These are phyloP conservation scores for Hippocampus comes DNA, from an alignment of 2,113 vertebrate genomes.

Conservation along the genomic window DNA sequence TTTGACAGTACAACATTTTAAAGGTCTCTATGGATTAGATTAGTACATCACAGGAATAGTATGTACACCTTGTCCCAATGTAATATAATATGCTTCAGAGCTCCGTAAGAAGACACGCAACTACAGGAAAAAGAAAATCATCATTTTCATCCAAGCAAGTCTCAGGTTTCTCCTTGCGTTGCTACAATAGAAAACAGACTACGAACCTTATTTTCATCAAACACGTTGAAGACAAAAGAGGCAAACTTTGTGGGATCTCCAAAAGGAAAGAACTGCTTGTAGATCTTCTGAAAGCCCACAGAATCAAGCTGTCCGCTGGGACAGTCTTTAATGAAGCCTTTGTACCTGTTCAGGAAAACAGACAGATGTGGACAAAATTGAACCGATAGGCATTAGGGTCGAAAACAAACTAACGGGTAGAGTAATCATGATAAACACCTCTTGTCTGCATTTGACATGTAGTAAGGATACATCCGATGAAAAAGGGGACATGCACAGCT, in stretches of 20 bases:
- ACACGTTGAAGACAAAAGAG: slow-evolving; percentile 95
- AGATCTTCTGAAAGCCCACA: slow-evolving; percentile 94
- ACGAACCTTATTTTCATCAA: slow-evolving; percentile 93
- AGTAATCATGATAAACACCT: not conserved
- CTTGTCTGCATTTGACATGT: not conserved
- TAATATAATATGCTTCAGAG: too few relatives aligned
- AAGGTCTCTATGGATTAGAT: slow-evolving; percentile 15
- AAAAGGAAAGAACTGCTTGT: slow-evolving; percentile 95
- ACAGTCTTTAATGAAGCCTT: slow-evolving; percentile 96
- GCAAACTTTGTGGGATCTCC: slow-evolving; percentile 96
- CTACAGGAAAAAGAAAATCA: too few relatives aligned
- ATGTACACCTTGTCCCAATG: slow-evolving; percentile 5
- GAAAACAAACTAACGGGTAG: not conserved
- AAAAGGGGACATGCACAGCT: slow-evolving; percentile 51
- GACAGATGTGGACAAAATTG: not conserved
- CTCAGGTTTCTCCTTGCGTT: not conserved
- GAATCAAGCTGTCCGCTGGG: slow-evolving; percentile 93
- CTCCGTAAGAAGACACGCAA: too few relatives aligned
- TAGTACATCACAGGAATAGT: slow-evolving; percentile 1
- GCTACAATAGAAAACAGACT: not conserved
- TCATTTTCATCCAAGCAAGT: not conserved
- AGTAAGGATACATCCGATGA: slow-evolving; percentile 26
- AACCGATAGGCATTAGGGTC: not conserved
- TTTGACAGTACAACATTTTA: slow-evolving; percentile 18
- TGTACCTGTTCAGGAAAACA: slow-evolving; percentile 79